These are phyloP conservation scores for Acronicta alni DNA, from an alignment of 2,888 invertebrate genomes.

Conservation along the genomic window DNA sequence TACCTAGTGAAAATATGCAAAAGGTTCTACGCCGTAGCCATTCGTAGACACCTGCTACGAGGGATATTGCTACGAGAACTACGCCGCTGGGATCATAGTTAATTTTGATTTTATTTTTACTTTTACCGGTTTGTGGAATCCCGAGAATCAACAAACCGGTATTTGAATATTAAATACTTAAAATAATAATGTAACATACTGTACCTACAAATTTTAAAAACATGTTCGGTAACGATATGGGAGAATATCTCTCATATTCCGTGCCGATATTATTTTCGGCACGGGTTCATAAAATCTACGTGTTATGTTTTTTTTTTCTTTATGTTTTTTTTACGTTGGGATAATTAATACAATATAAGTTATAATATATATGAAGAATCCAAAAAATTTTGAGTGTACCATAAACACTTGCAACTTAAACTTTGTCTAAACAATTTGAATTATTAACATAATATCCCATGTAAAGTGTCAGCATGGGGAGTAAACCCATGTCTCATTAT, in stretches of 20 bases:
- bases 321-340: no score
- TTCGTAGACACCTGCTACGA: conserved; percentile 57
- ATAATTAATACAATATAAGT: no score
- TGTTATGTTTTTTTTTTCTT: no score
- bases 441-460: conserved; percentile 57
- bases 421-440: conserved; percentile 51
- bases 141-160: no score
- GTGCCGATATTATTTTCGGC: no score
- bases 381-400: no score
- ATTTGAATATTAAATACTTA: conserved; percentile 17
- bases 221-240: no score
- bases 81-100: conserved; percentile 45
- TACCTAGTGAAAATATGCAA: conserved; percentile 50
- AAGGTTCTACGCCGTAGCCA: conserved; percentile 55
- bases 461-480: conserved; percentile 47
- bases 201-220: no score
- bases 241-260: no score
- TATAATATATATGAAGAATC: no score
- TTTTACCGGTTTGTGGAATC: conserved; percentile 9
- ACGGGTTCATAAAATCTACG: no score
- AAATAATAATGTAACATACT: no score
- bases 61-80: conserved; percentile 47
- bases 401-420: neutral
- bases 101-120: conserved; percentile 42
- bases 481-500: conserved; percentile 62